phyloP scores from a whole-genome alignment of 2,888 invertebrate species.

The Volucella bombylans region DNA sequence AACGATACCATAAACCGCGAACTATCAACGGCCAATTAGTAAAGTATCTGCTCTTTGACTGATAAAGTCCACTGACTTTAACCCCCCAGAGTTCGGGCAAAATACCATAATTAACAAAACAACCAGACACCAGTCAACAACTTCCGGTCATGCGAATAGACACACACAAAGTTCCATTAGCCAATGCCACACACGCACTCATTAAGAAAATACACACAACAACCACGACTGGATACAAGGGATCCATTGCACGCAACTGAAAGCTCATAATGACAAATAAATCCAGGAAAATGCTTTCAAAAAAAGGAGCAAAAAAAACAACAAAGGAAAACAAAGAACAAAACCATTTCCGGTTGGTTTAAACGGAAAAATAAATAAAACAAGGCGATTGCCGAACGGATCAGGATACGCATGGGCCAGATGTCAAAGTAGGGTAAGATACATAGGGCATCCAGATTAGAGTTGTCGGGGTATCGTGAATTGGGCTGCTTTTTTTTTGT shows the following conservation, averaged over 20 bases:
- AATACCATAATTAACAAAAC: slow-evolving; percentile 14
- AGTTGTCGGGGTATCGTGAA: too few relatives aligned
- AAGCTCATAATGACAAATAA: slow-evolving; percentile 28
- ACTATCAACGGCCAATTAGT: too few relatives aligned
- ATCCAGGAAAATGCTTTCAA: slow-evolving; percentile 28
- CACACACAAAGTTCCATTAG: slow-evolving; percentile 25
- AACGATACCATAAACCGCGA: too few relatives aligned
- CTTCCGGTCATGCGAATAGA: slow-evolving; percentile 25
- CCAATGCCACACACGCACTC: slow-evolving; percentile 30
- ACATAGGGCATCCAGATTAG: too few relatives aligned
- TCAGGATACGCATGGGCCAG: too few relatives aligned
- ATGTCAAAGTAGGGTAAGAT: too few relatives aligned
- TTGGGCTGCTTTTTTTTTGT: too few relatives aligned
- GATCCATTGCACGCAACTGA: slow-evolving; percentile 33
- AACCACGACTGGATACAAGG: slow-evolving; percentile 4
- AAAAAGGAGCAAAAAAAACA: slow-evolving; percentile 17
- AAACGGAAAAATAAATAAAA: slow-evolving; percentile 40
- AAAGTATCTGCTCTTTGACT: too few relatives aligned
- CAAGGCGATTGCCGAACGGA: not conserved
- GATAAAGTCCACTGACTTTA: not conserved
- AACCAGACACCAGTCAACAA: slow-evolving; percentile 35
- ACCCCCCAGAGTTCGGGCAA: not conserved
- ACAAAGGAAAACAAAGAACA: not conserved
- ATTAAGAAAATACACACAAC: slow-evolving; percentile 14
- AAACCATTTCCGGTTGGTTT: slow-evolving; percentile 29